A percentile compares a stretch with the other conserved stretches of the same genome.
These are phyloP conservation scores for Porites rus DNA, from an alignment of 92 coral and sea anemone genomes.

Conservation along the genomic window DNA sequence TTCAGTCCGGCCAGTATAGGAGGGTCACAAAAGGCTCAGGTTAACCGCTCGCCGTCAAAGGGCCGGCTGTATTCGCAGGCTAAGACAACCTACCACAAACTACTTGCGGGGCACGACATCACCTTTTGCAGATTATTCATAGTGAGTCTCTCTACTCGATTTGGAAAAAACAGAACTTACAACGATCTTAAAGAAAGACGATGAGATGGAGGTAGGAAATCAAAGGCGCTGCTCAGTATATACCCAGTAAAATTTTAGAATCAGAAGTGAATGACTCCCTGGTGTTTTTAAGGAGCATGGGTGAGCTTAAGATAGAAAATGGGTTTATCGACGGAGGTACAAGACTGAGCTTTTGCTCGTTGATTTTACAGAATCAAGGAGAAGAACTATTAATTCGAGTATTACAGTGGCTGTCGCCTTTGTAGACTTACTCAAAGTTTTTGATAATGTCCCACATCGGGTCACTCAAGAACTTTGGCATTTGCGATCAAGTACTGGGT, in stretches of 20 bases:
- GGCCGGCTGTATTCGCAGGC: too few species aligned
- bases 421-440: conserved; percentile 45
- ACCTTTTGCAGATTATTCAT: conserved; percentile 32
- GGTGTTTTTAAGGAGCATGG: conserved; percentile 23
- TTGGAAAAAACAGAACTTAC: conserved; percentile 53
- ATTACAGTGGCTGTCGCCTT: conserved; percentile 53
- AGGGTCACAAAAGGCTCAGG: too few species aligned
- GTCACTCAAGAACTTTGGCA: conserved; percentile 38
- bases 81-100: too few species aligned
- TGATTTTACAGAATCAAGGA: conserved; percentile 53
- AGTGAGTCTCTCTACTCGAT: too few species aligned
- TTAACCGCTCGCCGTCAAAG: too few species aligned
- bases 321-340: conserved; percentile 45
- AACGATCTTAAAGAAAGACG: conserved; percentile 50
- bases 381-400: conserved; percentile 48
- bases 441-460: conserved; percentile 40
- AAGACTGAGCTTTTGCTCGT: conserved; percentile 55
- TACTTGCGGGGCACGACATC: conserved; percentile 52
- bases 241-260: conserved; percentile 46
- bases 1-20: too few species aligned
- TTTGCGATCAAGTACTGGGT: conserved; percentile 14
- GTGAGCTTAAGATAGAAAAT: conserved; percentile 24
- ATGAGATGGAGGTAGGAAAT: conserved; percentile 40
- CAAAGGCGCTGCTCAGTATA: conserved; percentile 28
- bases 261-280: conserved; percentile 29